Evolutionary conservation across 2,888 invertebrate genomes (phyloP).

Genomic region (Lottia scabra): DNA sequence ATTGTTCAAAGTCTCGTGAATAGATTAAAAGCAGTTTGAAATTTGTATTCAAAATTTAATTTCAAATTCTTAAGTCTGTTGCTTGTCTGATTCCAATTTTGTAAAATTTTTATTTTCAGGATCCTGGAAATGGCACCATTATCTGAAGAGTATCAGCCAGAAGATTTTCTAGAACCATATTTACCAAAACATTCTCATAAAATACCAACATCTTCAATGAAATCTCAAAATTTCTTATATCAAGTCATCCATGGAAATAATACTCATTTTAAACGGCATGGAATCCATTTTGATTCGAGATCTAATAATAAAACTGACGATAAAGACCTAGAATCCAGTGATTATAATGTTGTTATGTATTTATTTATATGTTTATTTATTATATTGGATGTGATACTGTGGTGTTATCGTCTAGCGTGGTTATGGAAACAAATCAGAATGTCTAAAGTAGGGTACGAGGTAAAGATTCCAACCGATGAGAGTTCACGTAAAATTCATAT

Average conservation of each 20-base stretch:
- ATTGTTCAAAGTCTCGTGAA: no score
- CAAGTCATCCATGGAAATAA: not conserved
- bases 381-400: conserved; percentile 48
- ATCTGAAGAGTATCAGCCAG: not conserved
- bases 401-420: conserved; percentile 55
- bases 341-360: conserved; percentile 34
- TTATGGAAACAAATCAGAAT: conserved; percentile 41
- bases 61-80: no score
- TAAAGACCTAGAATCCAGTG: not conserved
- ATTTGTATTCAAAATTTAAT: no score
- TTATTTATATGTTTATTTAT: conserved; percentile 53
- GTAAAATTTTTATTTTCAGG: not conserved
- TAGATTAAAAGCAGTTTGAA: no score
- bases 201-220: not conserved
- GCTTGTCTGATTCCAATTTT: no score
- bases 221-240: not conserved
- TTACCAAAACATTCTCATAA: not conserved
- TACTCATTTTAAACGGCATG: not conserved
- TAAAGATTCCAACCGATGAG: conserved; percentile 53
- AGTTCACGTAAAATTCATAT: conserved; percentile 54
- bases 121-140: not conserved
- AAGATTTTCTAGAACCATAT: not conserved
- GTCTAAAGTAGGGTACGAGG: conserved; percentile 49
- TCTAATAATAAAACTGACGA: not conserved
- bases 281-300: not conserved